Base-by-base conservation (phyloP, 2,797 vertebrate genomes). In the Leptatherina wallacei region DNA sequence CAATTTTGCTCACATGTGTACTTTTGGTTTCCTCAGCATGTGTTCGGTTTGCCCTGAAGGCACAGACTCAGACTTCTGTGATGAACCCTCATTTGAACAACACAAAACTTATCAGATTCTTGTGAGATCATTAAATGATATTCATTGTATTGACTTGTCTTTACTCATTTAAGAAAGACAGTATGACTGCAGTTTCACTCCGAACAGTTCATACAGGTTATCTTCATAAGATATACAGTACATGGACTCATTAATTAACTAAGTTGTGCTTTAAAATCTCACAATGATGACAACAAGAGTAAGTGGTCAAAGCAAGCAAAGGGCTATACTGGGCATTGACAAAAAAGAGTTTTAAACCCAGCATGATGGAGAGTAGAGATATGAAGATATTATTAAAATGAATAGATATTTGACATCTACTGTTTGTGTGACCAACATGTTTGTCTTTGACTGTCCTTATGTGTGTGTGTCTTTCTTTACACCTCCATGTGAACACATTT, bases 1-100 rank as follows among this genome's bases (percentile, higher is more conserved):
- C 51, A 65, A 32, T 57, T 40, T 36, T 66, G 62, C 22, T n/a
- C 22, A 20, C 42, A 38, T 12, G 13, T 56, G 27, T 54, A 71
- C 24, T 8, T 33, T 7, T 58, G 27, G 36, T 75, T 82, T 75
- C 60, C 63, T 67, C 73, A 65, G 51, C 22, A 57, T 52, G 60
- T 18, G 62, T 24, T 27, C 27, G 56, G 9, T 77, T 78, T 82
- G 52, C 75, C 85, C 80, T 22, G 13, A 30, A 59, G 77, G 59
- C 76, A 74, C 42, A 71, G 70, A 84, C 73, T 75, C 49, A 47
- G 72, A 27, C 33, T 60, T 65, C 44, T 56, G 38, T 33, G 57
- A 7, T 38, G 47, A 54, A 71, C 73, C 66, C 51, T 58, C 56
- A 68, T 38, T 61, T 68, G 4, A 81, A 77, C 52, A 65, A 62